A percentile compares a stretch with the other conserved stretches of the same genome.
Conservation (phyloP, 2,888 invertebrate genomes). For the Erebia palarica region DNA sequence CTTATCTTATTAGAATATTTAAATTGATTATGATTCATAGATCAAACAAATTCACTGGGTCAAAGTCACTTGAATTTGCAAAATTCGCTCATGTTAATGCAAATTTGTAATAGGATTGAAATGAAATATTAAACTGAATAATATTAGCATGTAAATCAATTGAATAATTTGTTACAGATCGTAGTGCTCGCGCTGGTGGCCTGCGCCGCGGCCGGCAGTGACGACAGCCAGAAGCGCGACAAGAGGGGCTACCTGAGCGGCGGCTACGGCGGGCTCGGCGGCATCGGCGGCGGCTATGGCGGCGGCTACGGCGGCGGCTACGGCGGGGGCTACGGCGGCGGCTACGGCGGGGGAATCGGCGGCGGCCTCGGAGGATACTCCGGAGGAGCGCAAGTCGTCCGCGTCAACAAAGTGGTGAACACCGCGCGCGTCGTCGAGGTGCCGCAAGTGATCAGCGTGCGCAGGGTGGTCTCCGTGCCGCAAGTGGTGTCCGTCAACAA, state of each 20-base stretch:
- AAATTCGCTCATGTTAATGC: not conserved
- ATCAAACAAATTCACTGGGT: not conserved
- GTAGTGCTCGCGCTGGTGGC: constrained; percentile 42
- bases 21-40: not conserved
- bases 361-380: constrained; percentile 1
- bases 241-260: constrained; percentile 37
- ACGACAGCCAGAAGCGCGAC: constrained; percentile 36
- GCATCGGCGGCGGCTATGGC: not conserved
- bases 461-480: constrained; percentile 58
- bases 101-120: not conserved
- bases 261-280: constrained; percentile 15
- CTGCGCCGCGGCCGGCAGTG: constrained; percentile 50
- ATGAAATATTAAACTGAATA: too few relatives aligned
- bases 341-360: not conserved
- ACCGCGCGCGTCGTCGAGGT: constrained; percentile 51
- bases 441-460: constrained; percentile 55
- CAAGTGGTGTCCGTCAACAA: constrained; percentile 62
- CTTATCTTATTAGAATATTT: not conserved
- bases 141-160: not conserved
- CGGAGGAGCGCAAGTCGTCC: constrained; percentile 39
- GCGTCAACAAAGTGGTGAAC: constrained; percentile 56
- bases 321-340: constrained; percentile 32
- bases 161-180: constrained; percentile 28
- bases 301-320: constrained; percentile 33
- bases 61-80: constrained; percentile 25